A percentile compares a stretch with the other conserved stretches of the same genome.
Conservation (phyloP, 2,888 invertebrate species). For the Nymphalis urticae region DNA sequence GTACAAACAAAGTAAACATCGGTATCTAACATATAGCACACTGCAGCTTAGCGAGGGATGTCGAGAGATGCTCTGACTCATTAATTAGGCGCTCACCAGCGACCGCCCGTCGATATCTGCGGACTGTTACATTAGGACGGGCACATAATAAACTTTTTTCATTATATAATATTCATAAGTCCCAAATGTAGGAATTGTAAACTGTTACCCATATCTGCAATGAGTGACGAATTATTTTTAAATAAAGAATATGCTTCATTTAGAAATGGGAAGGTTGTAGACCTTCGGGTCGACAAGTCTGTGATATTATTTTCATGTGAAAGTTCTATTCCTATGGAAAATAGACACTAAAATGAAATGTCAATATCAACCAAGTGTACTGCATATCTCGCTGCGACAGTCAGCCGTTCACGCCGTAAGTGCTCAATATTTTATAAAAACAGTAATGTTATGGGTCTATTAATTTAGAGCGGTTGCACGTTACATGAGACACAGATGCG, state of each 20-base stretch:
- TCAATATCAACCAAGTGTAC: too few relatives aligned
- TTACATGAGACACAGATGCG: slow-evolving; percentile 12
- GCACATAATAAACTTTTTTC: slow-evolving; percentile 20
- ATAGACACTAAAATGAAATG: too few relatives aligned
- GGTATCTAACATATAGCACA: background rate
- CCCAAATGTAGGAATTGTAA: background rate
- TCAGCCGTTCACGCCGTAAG: background rate
- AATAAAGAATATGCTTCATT: too few relatives aligned
- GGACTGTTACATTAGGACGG: slow-evolving; percentile 6
- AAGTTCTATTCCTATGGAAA: too few relatives aligned
- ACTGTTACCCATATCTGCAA: too few relatives aligned
- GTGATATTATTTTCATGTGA: too few relatives aligned
- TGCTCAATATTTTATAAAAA: background rate
- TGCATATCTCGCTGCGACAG: background rate
- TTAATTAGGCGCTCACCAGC: slow-evolving; percentile 30
- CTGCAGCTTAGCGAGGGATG: slow-evolving; percentile 10
- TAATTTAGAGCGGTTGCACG: background rate
- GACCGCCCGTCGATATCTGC: slow-evolving; percentile 30
- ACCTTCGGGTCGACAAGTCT: too few relatives aligned
- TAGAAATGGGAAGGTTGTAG: too few relatives aligned
- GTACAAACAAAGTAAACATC: too few relatives aligned
- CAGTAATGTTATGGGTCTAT: background rate
- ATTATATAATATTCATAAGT: slow-evolving; percentile 10
- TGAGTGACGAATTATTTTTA: too few relatives aligned
- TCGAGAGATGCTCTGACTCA: slow-evolving; percentile 22